Evolutionary conservation across 2,113 vertebrate genomes (phyloP), one percentile per base, ranked within the genome.

Genomic region (Ammodramus savannarum): DNA sequence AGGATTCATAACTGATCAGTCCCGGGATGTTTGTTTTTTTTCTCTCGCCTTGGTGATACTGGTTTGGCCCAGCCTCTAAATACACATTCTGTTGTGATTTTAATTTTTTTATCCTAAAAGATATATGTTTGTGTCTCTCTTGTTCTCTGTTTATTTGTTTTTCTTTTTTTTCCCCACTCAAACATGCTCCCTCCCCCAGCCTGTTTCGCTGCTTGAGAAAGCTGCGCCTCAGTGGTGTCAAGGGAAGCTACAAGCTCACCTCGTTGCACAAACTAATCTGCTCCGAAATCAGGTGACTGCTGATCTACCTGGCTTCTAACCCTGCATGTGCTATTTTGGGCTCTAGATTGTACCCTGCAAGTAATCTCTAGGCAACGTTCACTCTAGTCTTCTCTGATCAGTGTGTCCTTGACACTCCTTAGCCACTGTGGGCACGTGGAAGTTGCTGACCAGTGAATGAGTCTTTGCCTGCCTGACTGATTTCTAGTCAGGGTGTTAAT

Each of bases 141-240:
- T 97, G 86, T 87, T 95, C 87, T 96, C 91, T 96, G 92, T 97
- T 77, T 92, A 57, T 96, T 90, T 90, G 93, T 92, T 69, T 92
- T 80, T 5, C 78, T 82, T 89, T 71, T 51, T 94, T 92, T 71
- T 93, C 10, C 10, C 73, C 65, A 85, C 83, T 87, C 93, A 89
- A 95, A 97, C 95, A 95, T 91, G 90, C 92, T 89, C 87, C 86
- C 95, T 93, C 86, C 92, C 96, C 85, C 96, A 99, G 99, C 99
- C 99, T 84, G 98, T 99, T 81, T 99, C 99, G 75, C 98, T 99
- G 98, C 98, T 99, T 98, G 99, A 99, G 98, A 99, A 99, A 96
- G 99, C 99, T 16, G 99, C 99, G 65, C 99, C 99, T 91, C 99
- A 99, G 89, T 99, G 99, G 99, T 99, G 99, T 97, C 99, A 99